Percentiles rank a stretch among this genome's conserved stretches.
phyloP scores from a whole-genome alignment of 2,797 vertebrate species.

The Cyprinella venusta region DNA sequence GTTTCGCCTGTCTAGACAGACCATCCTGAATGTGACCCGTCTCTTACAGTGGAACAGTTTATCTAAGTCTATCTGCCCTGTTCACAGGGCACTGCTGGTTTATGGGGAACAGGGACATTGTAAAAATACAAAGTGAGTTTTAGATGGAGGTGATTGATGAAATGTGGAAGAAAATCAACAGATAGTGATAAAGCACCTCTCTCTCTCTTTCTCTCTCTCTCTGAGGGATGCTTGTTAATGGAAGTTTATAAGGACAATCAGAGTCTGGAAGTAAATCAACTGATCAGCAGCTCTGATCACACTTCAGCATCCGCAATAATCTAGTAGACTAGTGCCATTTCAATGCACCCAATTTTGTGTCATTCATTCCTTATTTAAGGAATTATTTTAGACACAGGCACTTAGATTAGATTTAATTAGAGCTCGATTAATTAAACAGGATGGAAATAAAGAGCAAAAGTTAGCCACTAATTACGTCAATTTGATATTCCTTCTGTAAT shows the following conservation, averaged over 20 bases:
- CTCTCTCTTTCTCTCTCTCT: too few relatives aligned
- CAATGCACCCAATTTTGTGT: too few relatives aligned
- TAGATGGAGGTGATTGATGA: slow-evolving; percentile 20
- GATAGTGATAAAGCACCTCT: not conserved
- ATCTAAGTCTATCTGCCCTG: not conserved
- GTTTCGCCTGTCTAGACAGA: slow-evolving; percentile 12
- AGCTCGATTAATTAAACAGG: not conserved
- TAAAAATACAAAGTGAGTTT: slow-evolving; percentile 24
- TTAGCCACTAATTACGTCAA: not conserved
- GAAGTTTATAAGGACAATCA: slow-evolving; percentile 8
- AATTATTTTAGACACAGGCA: not conserved
- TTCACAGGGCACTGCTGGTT: slow-evolving; percentile 6
- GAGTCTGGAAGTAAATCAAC: not conserved
- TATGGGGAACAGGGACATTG: slow-evolving; percentile 1
- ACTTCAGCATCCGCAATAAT: not conserved
- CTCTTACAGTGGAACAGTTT: not conserved
- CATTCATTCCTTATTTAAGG: too few relatives aligned
- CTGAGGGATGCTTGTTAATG: not conserved
- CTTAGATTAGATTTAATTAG: not conserved
- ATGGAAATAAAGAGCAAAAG: not conserved
- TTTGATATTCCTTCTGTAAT: too few relatives aligned
- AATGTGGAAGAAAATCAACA: not conserved
- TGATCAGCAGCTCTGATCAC: not conserved
- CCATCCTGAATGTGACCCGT: slow-evolving; percentile 10
- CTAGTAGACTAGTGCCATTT: not conserved